Evolutionary conservation across 2,113 vertebrate species (phyloP).

Genomic region (Desmodus rotundus): DNA sequence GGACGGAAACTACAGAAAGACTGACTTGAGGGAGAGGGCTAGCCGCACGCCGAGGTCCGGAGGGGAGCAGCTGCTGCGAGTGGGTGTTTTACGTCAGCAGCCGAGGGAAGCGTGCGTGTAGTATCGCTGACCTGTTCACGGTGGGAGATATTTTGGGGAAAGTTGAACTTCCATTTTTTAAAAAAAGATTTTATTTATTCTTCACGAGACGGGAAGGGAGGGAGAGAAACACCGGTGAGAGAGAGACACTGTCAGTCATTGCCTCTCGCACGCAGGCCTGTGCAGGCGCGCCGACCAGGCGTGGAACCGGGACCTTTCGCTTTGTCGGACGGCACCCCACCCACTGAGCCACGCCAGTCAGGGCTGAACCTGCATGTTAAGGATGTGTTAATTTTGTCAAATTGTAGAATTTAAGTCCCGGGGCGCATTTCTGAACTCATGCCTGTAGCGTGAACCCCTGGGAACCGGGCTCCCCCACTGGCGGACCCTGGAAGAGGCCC

Average conservation of each 20-base stretch:
- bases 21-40: background rate
- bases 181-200: no score
- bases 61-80: background rate
- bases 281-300: no score
- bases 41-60: background rate
- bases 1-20: background rate
- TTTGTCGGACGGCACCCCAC: no score
- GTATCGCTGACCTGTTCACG: background rate
- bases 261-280: no score
- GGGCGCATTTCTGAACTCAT: background rate
- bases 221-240: no score
- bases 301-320: no score
- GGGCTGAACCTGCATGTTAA: background rate
- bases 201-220: no score
- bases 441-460: background rate
- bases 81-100: background rate
- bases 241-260: no score
- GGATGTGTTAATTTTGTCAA: background rate
- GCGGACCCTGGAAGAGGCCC: background rate
- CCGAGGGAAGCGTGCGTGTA: background rate
- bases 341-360: no score
- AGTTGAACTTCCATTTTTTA: background rate
- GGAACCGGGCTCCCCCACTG: no score
- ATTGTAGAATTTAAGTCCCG: background rate
- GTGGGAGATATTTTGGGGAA: background rate